phyloP scores from a whole-genome alignment of 2,888 invertebrate species.

The Microctonus brassicae region DNA sequence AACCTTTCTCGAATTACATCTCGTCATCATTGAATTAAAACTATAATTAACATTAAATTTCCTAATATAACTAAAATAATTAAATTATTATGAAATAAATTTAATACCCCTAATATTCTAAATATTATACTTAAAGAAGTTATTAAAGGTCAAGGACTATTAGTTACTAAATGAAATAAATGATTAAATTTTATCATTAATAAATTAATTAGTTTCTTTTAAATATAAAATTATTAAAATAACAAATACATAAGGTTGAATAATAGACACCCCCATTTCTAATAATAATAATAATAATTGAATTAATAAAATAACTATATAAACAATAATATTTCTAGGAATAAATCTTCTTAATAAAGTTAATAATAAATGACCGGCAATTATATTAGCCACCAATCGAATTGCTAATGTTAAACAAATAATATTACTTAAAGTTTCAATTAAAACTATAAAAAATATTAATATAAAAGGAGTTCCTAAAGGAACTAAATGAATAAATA shows the following conservation, averaged over 20 bases:
- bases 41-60: constrained; percentile 70
- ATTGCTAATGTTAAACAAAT: constrained; percentile 80
- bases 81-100: constrained; percentile 77
- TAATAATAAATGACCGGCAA: constrained; percentile 80
- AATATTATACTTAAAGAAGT: constrained; percentile 75
- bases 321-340: constrained; percentile 59
- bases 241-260: constrained; percentile 79
- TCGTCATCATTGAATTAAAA: constrained; percentile 78
- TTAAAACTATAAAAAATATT: constrained; percentile 81
- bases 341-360: constrained; percentile 73
- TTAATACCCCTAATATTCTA: constrained; percentile 73
- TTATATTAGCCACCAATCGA: constrained; percentile 83
- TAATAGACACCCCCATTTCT: constrained; percentile 75
- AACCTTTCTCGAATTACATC: constrained; percentile 79
- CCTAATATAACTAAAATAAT: constrained; percentile 73
- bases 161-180: constrained; percentile 75
- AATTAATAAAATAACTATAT: constrained; percentile 59
- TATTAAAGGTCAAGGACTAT: constrained; percentile 76
- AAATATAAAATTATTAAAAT: constrained; percentile 78
- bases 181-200: constrained; percentile 41
- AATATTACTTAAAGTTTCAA: constrained; percentile 81
- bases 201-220: constrained; percentile 76
- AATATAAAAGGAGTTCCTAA: constrained; percentile 76
- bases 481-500: constrained; percentile 79
- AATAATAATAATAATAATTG: constrained; percentile 73